Evolutionary conservation across 2,797 vertebrate genomes (phyloP).

Genomic region (Numenius phaeopus): DNA sequence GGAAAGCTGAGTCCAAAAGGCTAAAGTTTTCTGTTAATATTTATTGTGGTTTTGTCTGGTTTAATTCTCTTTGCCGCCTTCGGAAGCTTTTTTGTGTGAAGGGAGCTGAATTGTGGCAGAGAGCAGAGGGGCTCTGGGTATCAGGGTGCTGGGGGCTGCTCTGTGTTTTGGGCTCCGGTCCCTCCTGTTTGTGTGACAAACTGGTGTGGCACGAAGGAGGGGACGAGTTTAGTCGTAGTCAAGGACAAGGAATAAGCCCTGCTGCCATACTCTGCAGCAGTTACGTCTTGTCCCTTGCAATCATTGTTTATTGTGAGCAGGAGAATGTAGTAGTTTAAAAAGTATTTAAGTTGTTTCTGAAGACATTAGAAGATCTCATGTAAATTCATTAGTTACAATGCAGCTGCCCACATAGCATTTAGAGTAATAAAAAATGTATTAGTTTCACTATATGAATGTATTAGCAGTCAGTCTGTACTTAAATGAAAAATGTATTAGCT

Average conservation of each 20-base stretch:
- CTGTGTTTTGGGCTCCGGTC: rapidly evolving
- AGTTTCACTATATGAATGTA: conserved; percentile 33
- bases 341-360: background rate
- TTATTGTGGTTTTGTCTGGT: background rate
- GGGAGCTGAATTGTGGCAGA: background rate
- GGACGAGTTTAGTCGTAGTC: background rate
- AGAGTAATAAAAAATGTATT: conserved; percentile 67
- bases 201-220: background rate
- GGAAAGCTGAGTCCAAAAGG: background rate
- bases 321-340: background rate
- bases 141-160: background rate
- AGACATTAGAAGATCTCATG: conserved; percentile 7
- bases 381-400: conserved; percentile 53
- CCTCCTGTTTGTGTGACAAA: background rate
- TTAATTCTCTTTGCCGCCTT: background rate
- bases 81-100: background rate
- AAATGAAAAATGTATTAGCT: conserved; percentile 54
- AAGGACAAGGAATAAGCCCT: background rate
- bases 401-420: conserved; percentile 40
- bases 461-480: conserved; percentile 37
- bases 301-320: background rate
- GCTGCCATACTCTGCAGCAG: background rate
- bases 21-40: background rate
- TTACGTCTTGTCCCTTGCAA: background rate
- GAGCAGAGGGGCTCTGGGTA: background rate